Evolutionary conservation across 1,140 invertebrate species (phyloP).

Genomic region (Tetramorium alpestre): DNA sequence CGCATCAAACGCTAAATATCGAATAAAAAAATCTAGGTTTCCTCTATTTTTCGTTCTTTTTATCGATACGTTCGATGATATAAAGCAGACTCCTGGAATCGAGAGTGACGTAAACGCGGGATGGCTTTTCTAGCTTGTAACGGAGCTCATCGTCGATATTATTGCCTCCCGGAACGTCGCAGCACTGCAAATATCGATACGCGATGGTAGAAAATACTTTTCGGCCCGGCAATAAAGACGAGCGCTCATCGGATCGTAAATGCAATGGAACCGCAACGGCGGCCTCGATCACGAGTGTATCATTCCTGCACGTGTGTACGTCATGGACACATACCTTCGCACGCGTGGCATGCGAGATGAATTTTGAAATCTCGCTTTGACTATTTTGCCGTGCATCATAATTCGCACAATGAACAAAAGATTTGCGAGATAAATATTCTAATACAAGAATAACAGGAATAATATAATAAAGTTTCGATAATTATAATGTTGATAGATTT

Average conservation of each 20-base stretch:
- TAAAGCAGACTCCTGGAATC: constrained; percentile 26
- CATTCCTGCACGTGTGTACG: not conserved
- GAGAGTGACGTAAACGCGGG: constrained; percentile 48
- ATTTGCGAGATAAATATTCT: constrained; percentile 22
- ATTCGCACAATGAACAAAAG: not conserved
- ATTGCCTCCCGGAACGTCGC: constrained; percentile 30
- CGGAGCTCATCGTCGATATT: constrained; percentile 48
- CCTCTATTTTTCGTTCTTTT: not conserved
- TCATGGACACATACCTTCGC: not conserved
- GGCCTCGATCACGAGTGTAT: not conserved
- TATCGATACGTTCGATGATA: constrained; percentile 61
- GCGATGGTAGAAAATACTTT: constrained; percentile 59
- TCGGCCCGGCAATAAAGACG: constrained; percentile 55
- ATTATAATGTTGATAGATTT: not conserved
- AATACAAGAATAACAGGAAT: not conserved
- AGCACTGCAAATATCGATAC: constrained; percentile 58
- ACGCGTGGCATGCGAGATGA: not conserved
- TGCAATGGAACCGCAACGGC: constrained; percentile 12
- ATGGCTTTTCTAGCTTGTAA: constrained; percentile 53
- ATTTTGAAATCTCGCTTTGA: constrained; percentile 6
- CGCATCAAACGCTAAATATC: not conserved
- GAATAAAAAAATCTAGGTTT: constrained; percentile 4
- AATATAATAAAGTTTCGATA: not conserved
- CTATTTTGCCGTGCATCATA: constrained; percentile 9
- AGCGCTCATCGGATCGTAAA: constrained; percentile 50